Conservation (phyloP, 1,140 invertebrate genomes). For the Yoshiicerus persimilis region DNA sequence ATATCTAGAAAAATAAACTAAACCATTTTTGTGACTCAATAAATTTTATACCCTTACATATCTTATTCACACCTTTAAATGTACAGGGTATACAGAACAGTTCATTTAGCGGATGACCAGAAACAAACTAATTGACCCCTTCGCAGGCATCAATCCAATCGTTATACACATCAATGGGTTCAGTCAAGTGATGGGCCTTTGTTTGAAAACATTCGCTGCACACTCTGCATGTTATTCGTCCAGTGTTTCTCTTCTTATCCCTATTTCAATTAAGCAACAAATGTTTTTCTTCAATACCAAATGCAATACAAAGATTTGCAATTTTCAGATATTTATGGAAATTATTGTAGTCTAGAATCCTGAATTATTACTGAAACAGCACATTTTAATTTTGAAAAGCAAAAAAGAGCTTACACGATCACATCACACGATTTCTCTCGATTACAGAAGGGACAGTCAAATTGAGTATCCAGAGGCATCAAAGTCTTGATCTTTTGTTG, state of each 20-base stretch:
- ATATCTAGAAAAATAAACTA: background rate
- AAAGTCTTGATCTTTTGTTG: conserved; percentile 92
- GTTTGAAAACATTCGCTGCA: conserved; percentile 68
- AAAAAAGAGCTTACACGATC: conserved; percentile 79
- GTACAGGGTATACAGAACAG: no score
- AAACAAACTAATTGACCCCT: conserved; percentile 60
- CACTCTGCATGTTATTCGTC: conserved; percentile 63
- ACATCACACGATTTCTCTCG: conserved; percentile 99
- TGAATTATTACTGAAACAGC: background rate
- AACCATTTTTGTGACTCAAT: background rate
- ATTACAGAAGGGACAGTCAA: conserved; percentile 99
- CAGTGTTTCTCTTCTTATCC: conserved; percentile 64
- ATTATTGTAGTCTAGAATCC: no score
- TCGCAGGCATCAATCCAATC: conserved; percentile 75
- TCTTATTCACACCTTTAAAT: no score
- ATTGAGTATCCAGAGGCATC: conserved; percentile 89
- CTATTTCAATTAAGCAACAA: conserved; percentile 52
- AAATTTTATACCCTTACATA: background rate
- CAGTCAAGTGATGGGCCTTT: conserved; percentile 65
- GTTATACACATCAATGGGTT: conserved; percentile 70
- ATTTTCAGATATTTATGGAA: no score
- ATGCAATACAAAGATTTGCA: background rate
- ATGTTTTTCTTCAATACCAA: conserved; percentile 26
- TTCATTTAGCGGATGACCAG: no score
- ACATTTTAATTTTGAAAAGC: background rate